Conservation (phyloP, 2,888 invertebrate species). For the Kuschelorhynchus macadamiae region DNA sequence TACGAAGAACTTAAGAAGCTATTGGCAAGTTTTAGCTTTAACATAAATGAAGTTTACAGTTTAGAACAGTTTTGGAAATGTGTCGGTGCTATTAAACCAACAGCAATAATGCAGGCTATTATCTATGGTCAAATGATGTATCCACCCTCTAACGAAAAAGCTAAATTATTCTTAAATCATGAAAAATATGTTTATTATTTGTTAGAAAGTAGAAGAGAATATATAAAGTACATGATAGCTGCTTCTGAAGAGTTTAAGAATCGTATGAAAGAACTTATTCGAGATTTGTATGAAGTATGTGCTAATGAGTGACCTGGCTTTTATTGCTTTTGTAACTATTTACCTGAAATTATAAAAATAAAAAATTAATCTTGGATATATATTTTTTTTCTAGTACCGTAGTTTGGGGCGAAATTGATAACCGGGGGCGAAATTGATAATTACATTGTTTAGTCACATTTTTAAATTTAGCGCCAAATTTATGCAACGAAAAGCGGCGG, state of each 20-base stretch:
- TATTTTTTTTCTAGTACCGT: too few relatives aligned
- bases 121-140: slow-evolving; percentile 8
- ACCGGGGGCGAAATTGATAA: too few relatives aligned
- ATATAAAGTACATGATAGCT: slow-evolving; percentile 13
- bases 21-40: slow-evolving; percentile 46
- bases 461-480: too few relatives aligned
- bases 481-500: too few relatives aligned
- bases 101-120: neutral
- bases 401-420: too few relatives aligned
- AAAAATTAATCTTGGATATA: too few relatives aligned
- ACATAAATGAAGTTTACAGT: slow-evolving; percentile 51
- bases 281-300: slow-evolving; percentile 34
- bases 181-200: slow-evolving; percentile 9
- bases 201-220: slow-evolving; percentile 8
- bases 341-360: too few relatives aligned
- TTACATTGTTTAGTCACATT: too few relatives aligned
- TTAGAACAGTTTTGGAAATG: slow-evolving; percentile 51
- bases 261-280: slow-evolving; percentile 13
- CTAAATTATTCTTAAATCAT: slow-evolving; percentile 13
- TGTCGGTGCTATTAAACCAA: slow-evolving; percentile 47
- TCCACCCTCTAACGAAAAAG: slow-evolving; percentile 8
- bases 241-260: neutral
- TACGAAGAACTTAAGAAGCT: slow-evolving; percentile 50
- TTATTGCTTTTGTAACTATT: too few relatives aligned
- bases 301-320: too few relatives aligned